Base-by-base conservation (phyloP, 2,888 invertebrate species). In the Amphipoea oculea region DNA sequence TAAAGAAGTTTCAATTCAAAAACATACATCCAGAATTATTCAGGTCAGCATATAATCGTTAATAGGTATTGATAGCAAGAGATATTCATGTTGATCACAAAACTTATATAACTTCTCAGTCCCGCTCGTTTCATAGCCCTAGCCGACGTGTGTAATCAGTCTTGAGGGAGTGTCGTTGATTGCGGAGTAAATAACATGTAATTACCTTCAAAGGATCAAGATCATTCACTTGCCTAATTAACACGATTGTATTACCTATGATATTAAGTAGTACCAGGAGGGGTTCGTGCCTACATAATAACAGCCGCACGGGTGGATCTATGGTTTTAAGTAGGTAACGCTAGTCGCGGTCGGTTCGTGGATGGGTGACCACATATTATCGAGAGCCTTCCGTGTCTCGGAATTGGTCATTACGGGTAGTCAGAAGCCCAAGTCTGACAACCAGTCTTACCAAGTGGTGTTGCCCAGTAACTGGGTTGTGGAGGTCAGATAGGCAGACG, bases 181-280 rank as follows among this genome's bases (percentile, higher is more conserved):
- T 87, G 86, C 86, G 79, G 77, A 72, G 81, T 80, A 87, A 90
- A 89, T 86, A 90, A 80, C 86, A 79, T 82, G 81, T 89, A 73
- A 88, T 88, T 85, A 88, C 67, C 60, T 85, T 82, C 84, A 82
- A 85, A 87, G 85, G 81, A 87, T 80, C 76, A 86, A 83, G 76
- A 78, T 74, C 67, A 78, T 66, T 87, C 78, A 54, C 67, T 76
- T 66, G 73, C 20, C 14, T 74, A 71, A 80, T 71, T 69, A 83
- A 66, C 78, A 17, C 60, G 66, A 57, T 75, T 80, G 23, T 78
- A n/a, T 42, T 36, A n/a, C n/a, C n/a, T n/a, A 29, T 76, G 36
- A 69, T 68, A 73, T 77, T 63, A 29, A 29, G 29, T 29, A 48
- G 12, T 69, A 51, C 68, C 6, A 29, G 20, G 11, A 29, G 17